Base-by-base conservation (phyloP, 2,113 vertebrate species). In the Corythaeola cristata region DNA sequence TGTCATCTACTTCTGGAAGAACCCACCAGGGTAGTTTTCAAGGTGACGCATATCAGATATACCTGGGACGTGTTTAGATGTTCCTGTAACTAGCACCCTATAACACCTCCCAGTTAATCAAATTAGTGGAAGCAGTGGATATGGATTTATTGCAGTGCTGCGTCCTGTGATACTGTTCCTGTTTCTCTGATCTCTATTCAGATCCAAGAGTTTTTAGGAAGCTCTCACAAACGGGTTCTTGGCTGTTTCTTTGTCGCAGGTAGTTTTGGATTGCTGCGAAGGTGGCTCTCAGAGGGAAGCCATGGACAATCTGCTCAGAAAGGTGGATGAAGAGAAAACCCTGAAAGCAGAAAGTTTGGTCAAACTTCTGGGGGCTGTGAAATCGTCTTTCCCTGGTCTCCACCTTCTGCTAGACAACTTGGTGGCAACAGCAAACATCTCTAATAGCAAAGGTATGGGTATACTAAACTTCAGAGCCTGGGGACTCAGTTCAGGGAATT, bases 191-290 rank as follows among this genome's bases (percentile, higher is more conserved):
- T 53, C 55, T 91, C 41, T 77, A 0, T 16, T 67, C 56, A 72
- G 16, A 45, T 62, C 41, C 49, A 53, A 1, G 55, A 55, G 47
- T 45, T 60, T 63, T n/a, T 18, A n/a, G 30, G 68, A 53, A 68
- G 20, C 39, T 68, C 27, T 73, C 45, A 27, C 90, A 58, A 90
- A 63, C 45, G 24, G 53, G 59, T 69, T 93, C 58, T 89, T 90
- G 69, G 14, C 64, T 81, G 21, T 66, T 80, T 33, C 35, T 85
- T 71, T 95, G 85, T 93, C 10, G 11, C 96, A 99, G 99, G 96
- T 98, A 44, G 97, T 99, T 91, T 93, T 97, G 92, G 96, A 95
- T 96, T 99, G 98, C 98, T 99, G 98, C 55, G 89, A 97, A 94
- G 94, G 97, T 12, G 35, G 76, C 27, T 98, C 98, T 62, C 96